Base-by-base conservation (phyloP, 2,888 invertebrate species). In the Stomorhina lunata region DNA sequence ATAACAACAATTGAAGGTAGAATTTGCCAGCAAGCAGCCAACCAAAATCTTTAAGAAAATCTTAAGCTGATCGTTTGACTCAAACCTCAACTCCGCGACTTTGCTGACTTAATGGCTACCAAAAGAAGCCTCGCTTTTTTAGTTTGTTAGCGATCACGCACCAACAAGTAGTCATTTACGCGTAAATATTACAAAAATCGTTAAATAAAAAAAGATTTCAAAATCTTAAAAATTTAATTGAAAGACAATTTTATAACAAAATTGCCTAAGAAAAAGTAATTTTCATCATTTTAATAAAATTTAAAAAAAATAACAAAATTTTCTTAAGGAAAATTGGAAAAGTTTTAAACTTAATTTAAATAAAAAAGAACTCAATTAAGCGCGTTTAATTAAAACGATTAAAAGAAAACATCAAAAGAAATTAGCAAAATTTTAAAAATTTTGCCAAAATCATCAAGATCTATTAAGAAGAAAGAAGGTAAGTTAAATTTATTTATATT, bases 81-180 rank as follows among this genome's bases (percentile, higher is more conserved):
- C n/a, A n/a, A n/a, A n/a, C n/a, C n/a, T n/a, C n/a, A 15, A 43
- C 65, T 65, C 50, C 40, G 65, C 66, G 72, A 80, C 79, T 80
- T 80, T 66, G 79, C 75, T 81, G 78, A 79, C 78, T 79, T 71
- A 76, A n/a, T n/a, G n/a, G n/a, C 80, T 73, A 66, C 78, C 81
- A 75, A 79, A 75, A 76, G 81, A 76, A 84, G 75, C 79, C 50
- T 71, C 75, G 78, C 77, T 81, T 83, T 72, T 84, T 81, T 76
- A 84, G 81, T 79, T 84, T 79, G 68, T 68, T 81, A 84, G 75
- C 78, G 79, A 81, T 79, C 81, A 81, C 79, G 78, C 81, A 81
- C 78, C 75, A 83, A 77, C 80, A 80, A 77, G 80, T 80, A 80
- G 77, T 78, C 69, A 81, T n/a, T n/a, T 61, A 80, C 80, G 77